Conservation (phyloP, 2,113 vertebrate species). For the Perca flavescens region DNA sequence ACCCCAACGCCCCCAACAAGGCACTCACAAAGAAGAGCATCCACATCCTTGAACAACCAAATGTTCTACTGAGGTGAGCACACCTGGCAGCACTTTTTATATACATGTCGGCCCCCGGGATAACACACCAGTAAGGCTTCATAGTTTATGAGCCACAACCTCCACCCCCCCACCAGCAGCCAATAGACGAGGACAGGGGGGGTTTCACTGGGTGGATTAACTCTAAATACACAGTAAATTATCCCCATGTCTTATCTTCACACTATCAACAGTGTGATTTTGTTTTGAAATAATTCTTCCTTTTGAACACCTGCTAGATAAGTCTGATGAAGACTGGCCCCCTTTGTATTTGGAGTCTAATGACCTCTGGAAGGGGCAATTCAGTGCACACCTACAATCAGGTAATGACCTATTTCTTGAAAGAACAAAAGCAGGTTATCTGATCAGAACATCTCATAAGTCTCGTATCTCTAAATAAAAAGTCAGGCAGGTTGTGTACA, state of each 20-base stretch:
- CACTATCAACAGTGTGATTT: constrained; percentile 73
- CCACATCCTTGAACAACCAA: constrained; percentile 38
- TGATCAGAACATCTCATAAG: constrained; percentile 58
- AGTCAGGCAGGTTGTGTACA: constrained; percentile 15
- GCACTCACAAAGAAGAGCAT: constrained; percentile 35
- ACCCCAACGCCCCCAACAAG: constrained; percentile 42
- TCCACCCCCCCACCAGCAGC: constrained; percentile 74
- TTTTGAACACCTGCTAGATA: constrained; percentile 71
- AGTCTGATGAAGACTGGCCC: constrained; percentile 74
- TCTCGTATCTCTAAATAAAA: constrained; percentile 65
- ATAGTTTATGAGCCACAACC: constrained; percentile 64
- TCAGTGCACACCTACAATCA: constrained; percentile 64
- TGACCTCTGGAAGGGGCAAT: constrained; percentile 73
- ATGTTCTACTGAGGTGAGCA: constrained; percentile 15
- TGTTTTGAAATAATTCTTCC: constrained; percentile 72
- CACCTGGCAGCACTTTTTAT: constrained; percentile 64
- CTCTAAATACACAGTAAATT: constrained; percentile 65
- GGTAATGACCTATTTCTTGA: constrained; percentile 75
- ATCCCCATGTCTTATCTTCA: constrained; percentile 80
- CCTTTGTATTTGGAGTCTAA: constrained; percentile 78
- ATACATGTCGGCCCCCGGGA: constrained; percentile 13
- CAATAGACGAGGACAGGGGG: constrained; percentile 71
- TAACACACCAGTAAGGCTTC: constrained; percentile 17
- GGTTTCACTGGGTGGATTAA: constrained; percentile 19
- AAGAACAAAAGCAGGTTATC: constrained; percentile 80